Evolutionary conservation across 1,140 invertebrate species (phyloP), one percentile per base, ranked within the genome.

Genomic region (Lordiphosa stackelbergi): DNA sequence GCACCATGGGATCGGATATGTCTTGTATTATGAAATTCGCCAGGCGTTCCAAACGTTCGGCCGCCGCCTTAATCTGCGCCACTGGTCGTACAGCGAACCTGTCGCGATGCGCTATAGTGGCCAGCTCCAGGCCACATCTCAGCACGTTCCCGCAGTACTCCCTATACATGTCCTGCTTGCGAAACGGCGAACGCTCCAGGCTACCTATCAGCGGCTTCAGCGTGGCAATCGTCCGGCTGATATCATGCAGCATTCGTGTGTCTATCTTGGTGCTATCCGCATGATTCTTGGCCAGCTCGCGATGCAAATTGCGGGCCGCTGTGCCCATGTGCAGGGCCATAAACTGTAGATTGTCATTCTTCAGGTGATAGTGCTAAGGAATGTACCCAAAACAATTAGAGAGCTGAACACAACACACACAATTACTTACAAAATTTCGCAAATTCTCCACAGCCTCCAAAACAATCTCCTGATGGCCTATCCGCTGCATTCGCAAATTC

Each of bases 381-480:
- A 57, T n/a, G 16, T 16, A 42, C 11, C 28, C 3, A 19, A 10
- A 60, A 3, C 28, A 4, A 38, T 49, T 16, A n/a, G 10, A 11
- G 34, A 7, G 8, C 1, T n/a, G n/a, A 6, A 13, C 2, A 34
- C 3, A n/a, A 19, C 9, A 34, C 54, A 31, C n/a, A 36, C 0
- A 24, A 7, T 34, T 31, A 91, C 92, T 91, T 90, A 96, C 94
- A 89, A 97, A 94, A 89, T 95, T 94, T 77, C 94, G 90, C 10
- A 98, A 89, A 69, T 95, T 93, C 77, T 97, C 96, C 5, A 97
- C 93, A 43, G 95, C 95, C 89, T 97, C 96, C 49, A 98, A 89
- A 62, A 98, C 92, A 42, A 97, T 91, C 88, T 98, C 97, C 88
- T 98, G 97, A 85, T 97, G 96, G 4, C 96, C 96, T 58, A 98